Conservation (phyloP, 2,797 vertebrate species). For the Steatocranus sp. region DNA sequence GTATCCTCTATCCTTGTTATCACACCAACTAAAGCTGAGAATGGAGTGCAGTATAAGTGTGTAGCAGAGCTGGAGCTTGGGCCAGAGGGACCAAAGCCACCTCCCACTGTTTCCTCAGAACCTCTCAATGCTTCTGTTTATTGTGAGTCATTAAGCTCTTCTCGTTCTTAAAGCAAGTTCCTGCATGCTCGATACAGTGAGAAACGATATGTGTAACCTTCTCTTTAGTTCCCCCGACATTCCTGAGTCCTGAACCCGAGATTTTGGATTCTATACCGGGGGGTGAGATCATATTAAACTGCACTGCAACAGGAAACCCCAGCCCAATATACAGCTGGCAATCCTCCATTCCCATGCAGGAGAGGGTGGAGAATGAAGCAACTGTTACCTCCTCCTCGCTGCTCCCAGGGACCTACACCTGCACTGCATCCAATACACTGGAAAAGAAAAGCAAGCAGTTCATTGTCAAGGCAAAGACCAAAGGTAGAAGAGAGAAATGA, state of each 20-base stretch:
- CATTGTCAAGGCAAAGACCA: slow-evolving; percentile 56
- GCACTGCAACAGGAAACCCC: slow-evolving; percentile 69
- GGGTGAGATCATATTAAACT: slow-evolving; percentile 63
- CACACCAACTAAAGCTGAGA: slow-evolving; percentile 68
- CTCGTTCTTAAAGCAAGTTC: neutral
- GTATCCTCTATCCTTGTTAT: slow-evolving; percentile 77
- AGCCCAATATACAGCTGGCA: slow-evolving; percentile 71
- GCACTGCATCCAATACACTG: slow-evolving; percentile 68
- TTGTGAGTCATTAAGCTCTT: slow-evolving; percentile 50
- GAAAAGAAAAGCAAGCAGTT: slow-evolving; percentile 72
- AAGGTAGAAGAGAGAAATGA: slow-evolving; percentile 45
- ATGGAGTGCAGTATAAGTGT: slow-evolving; percentile 68
- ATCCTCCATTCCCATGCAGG: slow-evolving; percentile 32
- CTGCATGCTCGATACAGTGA: neutral
- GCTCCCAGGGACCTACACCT: slow-evolving; percentile 69
- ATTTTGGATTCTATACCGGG: slow-evolving; percentile 47
- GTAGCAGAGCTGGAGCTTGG: slow-evolving; percentile 72
- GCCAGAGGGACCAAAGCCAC: slow-evolving; percentile 66
- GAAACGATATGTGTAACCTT: neutral
- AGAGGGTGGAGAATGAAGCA: slow-evolving; percentile 47
- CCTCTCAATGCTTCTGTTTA: slow-evolving; percentile 58
- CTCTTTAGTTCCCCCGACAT: slow-evolving; percentile 59
- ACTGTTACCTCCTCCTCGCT: slow-evolving; percentile 51
- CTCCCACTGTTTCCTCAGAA: slow-evolving; percentile 58
- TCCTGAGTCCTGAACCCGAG: slow-evolving; percentile 61